phyloP scores from a whole-genome alignment of 2,888 invertebrate species.

The Drosophila helvetica region DNA sequence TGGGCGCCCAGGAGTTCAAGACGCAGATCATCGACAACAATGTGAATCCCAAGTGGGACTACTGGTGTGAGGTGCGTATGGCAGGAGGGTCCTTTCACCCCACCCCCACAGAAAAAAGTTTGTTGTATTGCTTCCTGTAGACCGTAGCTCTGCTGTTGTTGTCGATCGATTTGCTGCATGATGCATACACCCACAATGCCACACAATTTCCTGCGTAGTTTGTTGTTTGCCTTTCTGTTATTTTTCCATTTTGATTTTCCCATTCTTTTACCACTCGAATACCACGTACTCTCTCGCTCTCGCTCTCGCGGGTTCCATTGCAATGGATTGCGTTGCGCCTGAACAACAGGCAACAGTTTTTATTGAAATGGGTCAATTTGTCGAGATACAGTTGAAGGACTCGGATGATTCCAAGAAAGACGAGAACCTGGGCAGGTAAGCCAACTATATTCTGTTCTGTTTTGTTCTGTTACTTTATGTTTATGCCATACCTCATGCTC shows the following conservation, averaged over 20 bases:
- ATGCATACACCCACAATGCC: slow-evolving; percentile 42
- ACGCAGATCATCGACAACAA: slow-evolving; percentile 97
- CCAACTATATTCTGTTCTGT: slow-evolving; percentile 15
- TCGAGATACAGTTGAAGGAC: slow-evolving; percentile 91
- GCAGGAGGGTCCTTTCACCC: background rate
- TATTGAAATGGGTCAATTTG: slow-evolving; percentile 83
- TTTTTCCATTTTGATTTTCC: slow-evolving; percentile 39
- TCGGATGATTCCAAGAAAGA: slow-evolving; percentile 95
- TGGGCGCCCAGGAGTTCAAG: slow-evolving; percentile 96
- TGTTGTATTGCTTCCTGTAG: slow-evolving; percentile 42
- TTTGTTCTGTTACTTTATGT: background rate
- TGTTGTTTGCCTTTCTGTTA: slow-evolving; percentile 33
- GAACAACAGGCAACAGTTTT: slow-evolving; percentile 81
- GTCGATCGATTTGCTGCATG: slow-evolving; percentile 67
- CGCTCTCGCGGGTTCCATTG: background rate
- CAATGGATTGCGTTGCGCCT: slow-evolving; percentile 52
- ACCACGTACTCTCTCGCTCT: slow-evolving; percentile 17
- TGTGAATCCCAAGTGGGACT: slow-evolving; percentile 98
- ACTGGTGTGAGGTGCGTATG: slow-evolving; percentile 95
- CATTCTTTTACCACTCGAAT: slow-evolving; percentile 58
- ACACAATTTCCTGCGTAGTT: slow-evolving; percentile 32
- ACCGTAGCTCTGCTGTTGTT: slow-evolving; percentile 40
- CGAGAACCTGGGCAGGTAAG: slow-evolving; percentile 96
- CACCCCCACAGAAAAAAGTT: background rate
- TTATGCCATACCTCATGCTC: background rate